phyloP scores from a whole-genome alignment of 2,113 vertebrate genomes.

The Corapipo altera region DNA sequence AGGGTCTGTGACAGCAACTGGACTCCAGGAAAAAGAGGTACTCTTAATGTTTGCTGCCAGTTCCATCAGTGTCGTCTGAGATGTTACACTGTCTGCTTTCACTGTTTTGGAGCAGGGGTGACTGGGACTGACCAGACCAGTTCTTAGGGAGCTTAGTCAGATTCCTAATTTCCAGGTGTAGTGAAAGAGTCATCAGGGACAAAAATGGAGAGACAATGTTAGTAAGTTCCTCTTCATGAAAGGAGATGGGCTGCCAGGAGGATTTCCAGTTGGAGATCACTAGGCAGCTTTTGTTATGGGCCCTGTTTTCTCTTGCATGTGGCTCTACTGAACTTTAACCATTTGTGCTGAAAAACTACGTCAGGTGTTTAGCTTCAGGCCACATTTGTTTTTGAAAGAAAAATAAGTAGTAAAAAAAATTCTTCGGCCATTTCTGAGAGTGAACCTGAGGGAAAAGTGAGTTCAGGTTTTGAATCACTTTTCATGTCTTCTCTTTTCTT shows the following conservation, averaged over 20 bases:
- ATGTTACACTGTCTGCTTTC: neutral
- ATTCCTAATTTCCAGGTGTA: conserved; percentile 6
- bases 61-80: neutral
- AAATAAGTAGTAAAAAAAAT: neutral
- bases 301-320: neutral
- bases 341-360: neutral
- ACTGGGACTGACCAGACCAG: neutral
- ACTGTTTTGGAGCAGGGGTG: rapidly evolving
- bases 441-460: neutral
- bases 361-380: conserved; percentile 40
- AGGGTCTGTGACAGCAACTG: neutral
- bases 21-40: rapidly evolving
- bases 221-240: neutral
- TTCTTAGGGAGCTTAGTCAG: neutral
- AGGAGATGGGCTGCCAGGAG: neutral
- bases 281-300: neutral
- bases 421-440: neutral
- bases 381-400: neutral
- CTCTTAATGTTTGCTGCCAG: neutral
- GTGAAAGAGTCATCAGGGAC: neutral
- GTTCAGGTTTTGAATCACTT: neutral
- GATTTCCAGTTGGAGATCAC: neutral
- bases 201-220: neutral
- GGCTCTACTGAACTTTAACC: neutral
- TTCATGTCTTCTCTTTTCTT: neutral